Percentiles rank a stretch among this genome's conserved stretches.
Conservation (phyloP, 2,113 vertebrate species). For the Atherinomorus stipes region DNA sequence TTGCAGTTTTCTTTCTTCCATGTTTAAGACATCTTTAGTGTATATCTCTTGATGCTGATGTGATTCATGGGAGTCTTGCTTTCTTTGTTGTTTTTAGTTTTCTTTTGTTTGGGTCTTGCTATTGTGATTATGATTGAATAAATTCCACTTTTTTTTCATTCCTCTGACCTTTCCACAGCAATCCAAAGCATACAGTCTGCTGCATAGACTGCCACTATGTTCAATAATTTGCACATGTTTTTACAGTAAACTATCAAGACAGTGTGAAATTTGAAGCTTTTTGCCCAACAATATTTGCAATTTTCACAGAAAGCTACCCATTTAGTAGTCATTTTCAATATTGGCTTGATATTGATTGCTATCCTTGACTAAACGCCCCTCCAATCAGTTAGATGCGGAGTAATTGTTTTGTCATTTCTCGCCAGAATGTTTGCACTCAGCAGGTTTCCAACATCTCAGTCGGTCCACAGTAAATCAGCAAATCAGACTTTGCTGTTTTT, state of each 20-base stretch:
- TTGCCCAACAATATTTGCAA: background rate
- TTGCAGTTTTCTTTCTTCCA: too few relatives aligned
- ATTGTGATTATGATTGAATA: too few relatives aligned
- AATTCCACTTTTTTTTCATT: too few relatives aligned
- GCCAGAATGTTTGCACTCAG: conserved; percentile 48
- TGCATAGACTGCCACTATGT: background rate
- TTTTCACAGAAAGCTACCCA: background rate
- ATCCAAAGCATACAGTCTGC: background rate
- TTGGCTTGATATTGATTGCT: conserved; percentile 49
- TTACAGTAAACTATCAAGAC: background rate
- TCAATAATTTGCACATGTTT: background rate
- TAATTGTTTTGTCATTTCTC: conserved; percentile 52
- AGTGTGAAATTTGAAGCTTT: background rate
- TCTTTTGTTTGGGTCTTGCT: too few relatives aligned
- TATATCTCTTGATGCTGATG: background rate
- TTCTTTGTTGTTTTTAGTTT: too few relatives aligned
- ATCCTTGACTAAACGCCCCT: conserved; percentile 35
- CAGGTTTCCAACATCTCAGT: conserved; percentile 55
- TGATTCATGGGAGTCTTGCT: background rate
- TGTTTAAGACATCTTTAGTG: too few relatives aligned
- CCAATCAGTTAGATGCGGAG: conserved; percentile 41
- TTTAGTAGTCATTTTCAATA: conserved; percentile 15
- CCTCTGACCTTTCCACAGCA: too few relatives aligned
- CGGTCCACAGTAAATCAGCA: conserved; percentile 25
- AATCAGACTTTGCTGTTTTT: conserved; percentile 35